A percentile compares a stretch with the other conserved stretches of the same genome.
Conservation (phyloP, 2,113 vertebrate species). For the Setophaga kirtlandii region DNA sequence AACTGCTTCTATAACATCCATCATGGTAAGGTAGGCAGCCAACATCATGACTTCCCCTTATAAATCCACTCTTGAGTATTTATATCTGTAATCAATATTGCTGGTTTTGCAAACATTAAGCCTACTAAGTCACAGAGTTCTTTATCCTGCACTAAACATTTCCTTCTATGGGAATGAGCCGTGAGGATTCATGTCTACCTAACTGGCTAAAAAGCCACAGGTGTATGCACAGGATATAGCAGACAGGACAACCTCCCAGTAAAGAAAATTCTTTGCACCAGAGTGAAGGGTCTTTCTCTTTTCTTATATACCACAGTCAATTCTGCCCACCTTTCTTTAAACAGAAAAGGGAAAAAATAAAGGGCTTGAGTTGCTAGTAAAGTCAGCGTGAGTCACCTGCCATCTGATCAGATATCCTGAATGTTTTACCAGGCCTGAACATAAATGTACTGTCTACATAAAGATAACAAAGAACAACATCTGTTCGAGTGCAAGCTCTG, state of each 20-base stretch:
- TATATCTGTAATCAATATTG: not conserved
- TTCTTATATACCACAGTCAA: not conserved
- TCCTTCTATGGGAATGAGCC: not conserved
- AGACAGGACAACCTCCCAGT: not conserved
- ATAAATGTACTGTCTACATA: not conserved
- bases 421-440: not conserved
- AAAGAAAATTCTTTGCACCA: not conserved
- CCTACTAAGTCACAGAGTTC: not conserved
- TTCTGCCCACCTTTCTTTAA: not conserved
- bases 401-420: not conserved
- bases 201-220: not conserved
- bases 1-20: not conserved
- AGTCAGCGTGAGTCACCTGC: not conserved
- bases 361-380: not conserved
- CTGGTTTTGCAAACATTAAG: not conserved
- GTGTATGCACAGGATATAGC: not conserved
- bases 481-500: not conserved
- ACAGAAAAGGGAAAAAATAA: not conserved
- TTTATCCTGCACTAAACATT: not conserved
- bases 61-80: not conserved
- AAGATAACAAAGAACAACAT: conserved; percentile 6
- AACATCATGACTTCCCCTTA: not conserved
- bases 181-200: not conserved
- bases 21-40: not conserved
- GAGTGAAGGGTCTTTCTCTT: not conserved